Evolutionary conservation across 2,888 invertebrate genomes (phyloP), one percentile per base, ranked within the genome.

Genomic region (Euplexia lucipara): DNA sequence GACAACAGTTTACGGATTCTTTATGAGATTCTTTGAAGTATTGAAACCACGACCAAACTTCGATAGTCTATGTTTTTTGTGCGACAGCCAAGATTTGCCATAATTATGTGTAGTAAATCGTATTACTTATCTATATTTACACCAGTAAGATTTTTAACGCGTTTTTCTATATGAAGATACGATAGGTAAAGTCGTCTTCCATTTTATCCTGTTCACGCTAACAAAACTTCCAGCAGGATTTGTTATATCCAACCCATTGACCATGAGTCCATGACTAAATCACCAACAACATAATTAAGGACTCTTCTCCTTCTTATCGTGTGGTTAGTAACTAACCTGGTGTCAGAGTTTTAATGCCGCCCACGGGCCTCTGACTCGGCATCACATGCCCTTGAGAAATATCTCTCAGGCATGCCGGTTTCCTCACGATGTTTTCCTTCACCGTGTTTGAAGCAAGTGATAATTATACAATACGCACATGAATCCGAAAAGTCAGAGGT

Each of bases 1-100:
- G 58, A 59, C 39, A 32, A n/a, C 34, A 39, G 61, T 44, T 75
- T 53, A 30, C 26, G 7, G 18, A 47, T 51, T 57, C 20, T 70
- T 34, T 60, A 53, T 30, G 22, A 61, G 58, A 58, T 30, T 26
- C n/a, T 34, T 20, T 42, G 5, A 26, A 20, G 41, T 48, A n/a
- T 49, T 63, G 44, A 58, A 54, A 26, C 5, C 5, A 26, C 26
- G 26, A 26, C 3, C 26, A 26, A 26, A 26, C 26, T 64, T 64
- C n/a, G 37, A 64, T 30, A 34, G n/a, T 52, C 14, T 48, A 16
- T 32, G n/a, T 9, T 26, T 69, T 39, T 9, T 20, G 34, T 52
- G 35, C n/a, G 3, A 30, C 32, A 2, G 20, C 10, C 54, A 20
- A n/a, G n/a, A n/a, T n/a, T n/a, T n/a, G n/a, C n/a, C n/a, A n/a